Percentiles rank a stretch among this genome's conserved stretches.
Conservation (phyloP, 2,888 invertebrate species). For the Dynastes maya region DNA sequence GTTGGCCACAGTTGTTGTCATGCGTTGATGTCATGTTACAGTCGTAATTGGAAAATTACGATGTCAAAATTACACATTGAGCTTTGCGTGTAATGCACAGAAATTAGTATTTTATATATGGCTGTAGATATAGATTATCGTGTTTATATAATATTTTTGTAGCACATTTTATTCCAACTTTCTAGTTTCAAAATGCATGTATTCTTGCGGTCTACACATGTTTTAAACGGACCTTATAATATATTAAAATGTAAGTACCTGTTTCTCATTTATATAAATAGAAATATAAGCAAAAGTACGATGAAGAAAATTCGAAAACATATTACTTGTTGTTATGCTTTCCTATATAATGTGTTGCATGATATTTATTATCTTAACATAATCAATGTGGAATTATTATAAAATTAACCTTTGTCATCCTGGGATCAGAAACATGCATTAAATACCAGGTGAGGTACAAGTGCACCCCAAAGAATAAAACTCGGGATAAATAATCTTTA, state of each 20-base stretch:
- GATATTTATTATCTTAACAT: background rate
- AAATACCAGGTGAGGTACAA: too few relatives aligned
- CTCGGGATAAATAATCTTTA: too few relatives aligned
- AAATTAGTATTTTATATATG: constrained; percentile 51
- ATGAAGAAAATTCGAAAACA: background rate
- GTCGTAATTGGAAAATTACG: constrained; percentile 63
- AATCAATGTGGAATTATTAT: background rate
- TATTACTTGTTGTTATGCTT: background rate
- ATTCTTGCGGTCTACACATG: constrained; percentile 61
- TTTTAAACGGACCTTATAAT: constrained; percentile 61
- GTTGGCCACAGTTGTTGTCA: constrained; percentile 49
- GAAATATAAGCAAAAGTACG: background rate
- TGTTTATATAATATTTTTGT: constrained; percentile 55
- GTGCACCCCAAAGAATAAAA: too few relatives aligned
- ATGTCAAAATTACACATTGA: constrained; percentile 57
- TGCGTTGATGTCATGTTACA: constrained; percentile 60
- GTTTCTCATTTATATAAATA: constrained; percentile 7
- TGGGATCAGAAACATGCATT: too few relatives aligned
- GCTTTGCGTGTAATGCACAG: constrained; percentile 51
- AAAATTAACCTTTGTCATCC: background rate
- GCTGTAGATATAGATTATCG: constrained; percentile 48
- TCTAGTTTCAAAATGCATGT: constrained; percentile 62
- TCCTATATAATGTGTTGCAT: background rate
- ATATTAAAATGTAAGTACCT: constrained; percentile 52
- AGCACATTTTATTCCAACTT: constrained; percentile 41